Base-by-base conservation (phyloP, 2,113 vertebrate species). In the Mormyrus iriodes region DNA sequence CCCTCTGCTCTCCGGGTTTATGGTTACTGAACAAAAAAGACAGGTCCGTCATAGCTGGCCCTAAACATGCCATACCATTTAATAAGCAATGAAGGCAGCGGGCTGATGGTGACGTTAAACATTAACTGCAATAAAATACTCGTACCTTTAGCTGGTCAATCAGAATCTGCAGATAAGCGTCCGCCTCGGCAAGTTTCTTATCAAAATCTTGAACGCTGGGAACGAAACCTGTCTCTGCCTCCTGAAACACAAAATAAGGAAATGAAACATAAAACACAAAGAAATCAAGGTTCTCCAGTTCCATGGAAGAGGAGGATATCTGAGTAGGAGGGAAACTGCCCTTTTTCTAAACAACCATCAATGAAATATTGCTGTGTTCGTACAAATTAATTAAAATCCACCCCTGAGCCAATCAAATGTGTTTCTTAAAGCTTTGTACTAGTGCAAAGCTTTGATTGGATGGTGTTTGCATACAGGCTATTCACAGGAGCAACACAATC, bases 131-230 rank as follows among this genome's bases (percentile, higher is more conserved):
- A 49, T 27, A 21, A 35, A 79, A 88, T 12, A 44, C 7, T 79
- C 92, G 87, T 96, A 99, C 99, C 97, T 99, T 99, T 92, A 98
- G 90, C 48, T 99, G 98, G 92, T 99, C 98, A 91, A 99, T 99
- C 91, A 99, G 96, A 93, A 99, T 99, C 95, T 99, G 99, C n/a
- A 99, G 94, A 92, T 99, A 99, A 91, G 98, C 98, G 39, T 99
- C 99, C 24, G 99, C 98, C 94, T 99, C 99, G 0, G 98, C 97
- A 42, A 99, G 96, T 92, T 99, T 99, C 95, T 98, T 99, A 94
- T 99, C 98, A 92, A 99, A 99, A 94, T 99, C 99, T 93, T 99
- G 98, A 93, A 99, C 97, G 1, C 96, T 99, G 21, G 99, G 98
- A 95, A 99, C 97, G 92, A 99, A 96, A 93, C 97, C 97, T 53